Conservation (phyloP, 2,888 invertebrate species). For the Epistrophella euchroma region DNA sequence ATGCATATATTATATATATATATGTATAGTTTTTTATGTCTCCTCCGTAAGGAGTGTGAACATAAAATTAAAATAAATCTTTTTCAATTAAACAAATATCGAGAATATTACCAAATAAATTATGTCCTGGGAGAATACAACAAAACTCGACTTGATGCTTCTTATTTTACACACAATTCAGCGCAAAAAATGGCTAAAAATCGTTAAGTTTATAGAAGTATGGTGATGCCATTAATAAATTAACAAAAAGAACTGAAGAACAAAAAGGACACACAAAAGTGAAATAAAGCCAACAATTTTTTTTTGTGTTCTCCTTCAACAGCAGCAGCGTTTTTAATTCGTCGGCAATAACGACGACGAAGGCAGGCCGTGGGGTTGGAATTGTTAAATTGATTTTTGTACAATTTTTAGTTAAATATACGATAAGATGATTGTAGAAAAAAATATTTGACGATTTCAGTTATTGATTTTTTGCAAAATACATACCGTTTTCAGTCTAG, state of each 20-base stretch:
- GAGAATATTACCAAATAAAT: constrained; percentile 39
- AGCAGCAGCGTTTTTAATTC: constrained; percentile 53
- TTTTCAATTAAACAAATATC: constrained; percentile 43
- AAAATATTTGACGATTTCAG: constrained; percentile 48
- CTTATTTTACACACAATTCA: constrained; percentile 39
- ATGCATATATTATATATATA: constrained; percentile 46
- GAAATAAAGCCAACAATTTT: constrained; percentile 71
- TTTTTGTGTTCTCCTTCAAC: constrained; percentile 46
- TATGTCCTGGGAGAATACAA: neutral
- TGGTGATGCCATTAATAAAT: constrained; percentile 69
- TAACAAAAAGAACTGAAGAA: constrained; percentile 72
- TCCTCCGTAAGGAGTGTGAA: constrained; percentile 37
- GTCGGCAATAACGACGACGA: constrained; percentile 36
- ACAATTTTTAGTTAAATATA: constrained; percentile 10
- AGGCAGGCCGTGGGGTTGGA: constrained; percentile 39
- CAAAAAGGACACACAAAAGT: constrained; percentile 70
- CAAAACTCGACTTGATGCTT: constrained; percentile 3
- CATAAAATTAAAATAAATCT: constrained; percentile 53
- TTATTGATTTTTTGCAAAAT: constrained; percentile 70
- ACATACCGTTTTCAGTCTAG: constrained; percentile 73
- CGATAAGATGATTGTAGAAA: constrained; percentile 19
- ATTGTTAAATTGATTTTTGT: constrained; percentile 51
- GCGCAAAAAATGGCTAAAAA: constrained; percentile 60
- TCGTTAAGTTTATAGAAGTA: constrained; percentile 50
- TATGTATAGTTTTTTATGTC: constrained; percentile 41